These are phyloP conservation scores for Rhombomys opimus DNA, from an alignment of 2,113 vertebrate species.

Conservation along the genomic window DNA sequence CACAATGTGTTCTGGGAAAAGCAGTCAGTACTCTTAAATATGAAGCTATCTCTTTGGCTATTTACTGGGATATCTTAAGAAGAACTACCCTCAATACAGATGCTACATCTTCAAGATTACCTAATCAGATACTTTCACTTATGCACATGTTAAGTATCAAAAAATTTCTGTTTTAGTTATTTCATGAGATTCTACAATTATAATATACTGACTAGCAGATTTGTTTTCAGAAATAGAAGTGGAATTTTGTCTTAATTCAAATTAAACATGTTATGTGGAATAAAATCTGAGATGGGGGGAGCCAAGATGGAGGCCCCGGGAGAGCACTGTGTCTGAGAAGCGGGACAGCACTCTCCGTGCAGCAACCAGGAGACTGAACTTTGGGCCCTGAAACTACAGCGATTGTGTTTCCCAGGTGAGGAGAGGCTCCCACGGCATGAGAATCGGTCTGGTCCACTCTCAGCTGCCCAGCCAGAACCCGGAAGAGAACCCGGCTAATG, in stretches of 20 bases:
- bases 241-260: slow-evolving; percentile 3
- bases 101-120: neutral
- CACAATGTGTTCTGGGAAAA: too few species aligned
- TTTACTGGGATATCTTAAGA: neutral
- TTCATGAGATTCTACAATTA: slow-evolving; percentile 9
- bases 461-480: too few species aligned
- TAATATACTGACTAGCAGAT: slow-evolving; percentile 36
- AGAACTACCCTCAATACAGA: neutral
- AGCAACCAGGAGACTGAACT: too few species aligned
- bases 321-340: too few species aligned
- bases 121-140: neutral
- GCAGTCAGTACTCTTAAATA: neutral
- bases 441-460: too few species aligned
- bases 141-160: neutral
- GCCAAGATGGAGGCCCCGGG: too few species aligned
- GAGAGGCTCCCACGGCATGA: too few species aligned
- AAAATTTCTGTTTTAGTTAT: neutral
- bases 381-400: too few species aligned
- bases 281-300: slow-evolving; percentile 51
- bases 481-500: too few species aligned
- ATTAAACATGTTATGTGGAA: slow-evolving; percentile 48
- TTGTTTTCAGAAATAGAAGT: neutral
- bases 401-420: too few species aligned
- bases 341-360: too few species aligned
- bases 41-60: neutral